These are phyloP conservation scores for Protaetia brevitarsis DNA, from an alignment of 1,140 invertebrate genomes.

Conservation along the genomic window DNA sequence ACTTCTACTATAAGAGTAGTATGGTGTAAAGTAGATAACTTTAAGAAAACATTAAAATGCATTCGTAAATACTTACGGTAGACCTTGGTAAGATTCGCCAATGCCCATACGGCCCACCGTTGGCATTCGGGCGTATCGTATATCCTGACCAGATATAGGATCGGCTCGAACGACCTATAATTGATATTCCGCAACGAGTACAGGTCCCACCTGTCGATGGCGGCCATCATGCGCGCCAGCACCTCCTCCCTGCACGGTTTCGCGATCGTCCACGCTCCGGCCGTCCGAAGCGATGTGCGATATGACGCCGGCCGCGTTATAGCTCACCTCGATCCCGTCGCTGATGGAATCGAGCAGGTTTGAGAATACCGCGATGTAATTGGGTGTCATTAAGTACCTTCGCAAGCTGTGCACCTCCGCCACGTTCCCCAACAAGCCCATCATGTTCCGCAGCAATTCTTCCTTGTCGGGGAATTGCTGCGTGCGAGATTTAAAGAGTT, in stretches of 20 bases:
- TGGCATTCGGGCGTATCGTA: conserved; percentile 87
- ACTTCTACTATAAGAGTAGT: too few relatives aligned
- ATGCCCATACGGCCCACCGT: conserved; percentile 96
- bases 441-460: conserved; percentile 91
- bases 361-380: conserved; percentile 84
- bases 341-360: conserved; percentile 77
- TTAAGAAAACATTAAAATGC: neutral
- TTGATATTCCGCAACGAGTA: conserved; percentile 90
- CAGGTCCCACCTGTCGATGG: conserved; percentile 87
- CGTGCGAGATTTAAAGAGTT: neutral
- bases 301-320: conserved; percentile 94
- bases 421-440: conserved; percentile 94
- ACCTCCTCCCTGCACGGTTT: conserved; percentile 71
- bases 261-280: conserved; percentile 70
- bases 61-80: conserved; percentile 70
- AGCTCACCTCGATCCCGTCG: conserved; percentile 95
- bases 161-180: conserved; percentile 92
- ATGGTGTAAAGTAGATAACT: neutral
- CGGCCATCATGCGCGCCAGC: conserved; percentile 69
- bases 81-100: conserved; percentile 92
- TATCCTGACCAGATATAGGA: conserved; percentile 74
- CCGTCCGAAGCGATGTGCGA: conserved; percentile 95
- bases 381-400: conserved; percentile 75
- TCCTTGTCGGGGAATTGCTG: conserved; percentile 75
- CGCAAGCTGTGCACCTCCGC: conserved; percentile 89